Evolutionary conservation across 2,797 vertebrate species (phyloP).

Genomic region (Amblyraja radiata): DNA sequence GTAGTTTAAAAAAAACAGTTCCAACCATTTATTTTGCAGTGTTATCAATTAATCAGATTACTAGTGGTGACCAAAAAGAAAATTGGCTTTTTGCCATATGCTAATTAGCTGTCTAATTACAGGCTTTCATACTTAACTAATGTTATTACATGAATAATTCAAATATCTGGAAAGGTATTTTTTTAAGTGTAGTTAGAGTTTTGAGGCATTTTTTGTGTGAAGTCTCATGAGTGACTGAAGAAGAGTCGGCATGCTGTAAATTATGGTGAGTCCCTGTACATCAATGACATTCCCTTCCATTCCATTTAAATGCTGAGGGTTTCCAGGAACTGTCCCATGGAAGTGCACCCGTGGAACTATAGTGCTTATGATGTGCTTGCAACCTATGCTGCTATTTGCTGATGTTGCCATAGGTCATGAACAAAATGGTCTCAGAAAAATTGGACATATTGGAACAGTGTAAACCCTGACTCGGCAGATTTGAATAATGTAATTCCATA

Average conservation of each 20-base stretch:
- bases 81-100: slow-evolving; percentile 1
- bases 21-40: slow-evolving; percentile 7
- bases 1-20: background rate
- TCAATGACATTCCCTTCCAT: background rate
- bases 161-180: background rate
- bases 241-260: background rate
- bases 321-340: background rate
- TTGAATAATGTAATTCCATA: background rate
- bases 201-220: background rate
- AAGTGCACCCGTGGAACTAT: background rate
- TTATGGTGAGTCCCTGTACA: background rate
- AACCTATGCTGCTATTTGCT: background rate
- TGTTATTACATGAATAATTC: slow-evolving; percentile 15
- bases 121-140: background rate
- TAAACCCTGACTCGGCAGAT: background rate
- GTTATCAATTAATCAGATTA: background rate
- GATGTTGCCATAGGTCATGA: background rate
- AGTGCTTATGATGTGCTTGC: background rate
- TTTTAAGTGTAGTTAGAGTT: background rate
- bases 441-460: background rate
- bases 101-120: background rate
- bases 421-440: background rate
- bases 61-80: background rate
- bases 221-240: background rate
- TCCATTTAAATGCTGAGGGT: background rate